Conservation (phyloP, 1,140 invertebrate species). For the Drosophila ambigua region DNA sequence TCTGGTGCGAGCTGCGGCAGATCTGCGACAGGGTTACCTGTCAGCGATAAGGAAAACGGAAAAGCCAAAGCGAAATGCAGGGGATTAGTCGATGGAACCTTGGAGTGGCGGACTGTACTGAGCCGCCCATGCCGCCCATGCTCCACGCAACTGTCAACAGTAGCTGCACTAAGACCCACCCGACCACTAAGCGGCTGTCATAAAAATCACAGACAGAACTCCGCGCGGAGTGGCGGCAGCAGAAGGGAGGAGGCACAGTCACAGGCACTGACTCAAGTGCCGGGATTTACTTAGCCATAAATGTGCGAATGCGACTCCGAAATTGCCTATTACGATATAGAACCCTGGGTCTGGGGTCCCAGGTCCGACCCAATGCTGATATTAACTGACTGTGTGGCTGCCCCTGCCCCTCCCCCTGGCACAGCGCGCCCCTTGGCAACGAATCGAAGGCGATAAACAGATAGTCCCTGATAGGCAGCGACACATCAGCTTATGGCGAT, state of each 20-base stretch:
- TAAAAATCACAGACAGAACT: conserved; percentile 72
- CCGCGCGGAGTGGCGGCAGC: background rate
- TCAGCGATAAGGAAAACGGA: conserved; percentile 46
- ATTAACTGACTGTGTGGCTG: conserved; percentile 48
- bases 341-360: background rate
- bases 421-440: background rate
- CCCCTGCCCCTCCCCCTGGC: background rate
- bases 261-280: conserved; percentile 56
- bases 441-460: conserved; percentile 63
- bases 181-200: conserved; percentile 63
- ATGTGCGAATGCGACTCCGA: conserved; percentile 43
- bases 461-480: conserved; percentile 67
- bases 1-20: conserved; percentile 87
- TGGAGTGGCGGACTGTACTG: conserved; percentile 30
- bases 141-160: conserved; percentile 22
- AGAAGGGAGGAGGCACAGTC: background rate
- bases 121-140: background rate
- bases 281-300: conserved; percentile 83
- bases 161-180: conserved; percentile 29
- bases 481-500: conserved; percentile 77
- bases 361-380: conserved; percentile 48
- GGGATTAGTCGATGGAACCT: conserved; percentile 29
- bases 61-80: conserved; percentile 11
- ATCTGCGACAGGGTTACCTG: conserved; percentile 91
- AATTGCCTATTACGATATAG: conserved; percentile 66